Base-by-base conservation (phyloP, 2,888 invertebrate genomes). In the Peribatodes rhomboidaria region DNA sequence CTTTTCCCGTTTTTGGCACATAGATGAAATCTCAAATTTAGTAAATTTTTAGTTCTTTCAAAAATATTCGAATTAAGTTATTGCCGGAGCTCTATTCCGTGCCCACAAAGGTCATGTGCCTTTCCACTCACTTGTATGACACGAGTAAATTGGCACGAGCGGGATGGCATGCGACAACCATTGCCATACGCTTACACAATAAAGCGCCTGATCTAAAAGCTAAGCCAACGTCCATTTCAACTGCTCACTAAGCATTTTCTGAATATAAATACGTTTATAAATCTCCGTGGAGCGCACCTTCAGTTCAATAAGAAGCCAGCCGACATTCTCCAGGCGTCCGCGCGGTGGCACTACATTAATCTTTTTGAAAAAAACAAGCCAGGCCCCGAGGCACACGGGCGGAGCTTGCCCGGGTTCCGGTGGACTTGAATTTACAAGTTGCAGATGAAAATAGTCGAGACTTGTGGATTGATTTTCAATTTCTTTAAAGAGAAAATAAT, bases 281-380 rank as follows among this genome's bases (percentile, higher is more conserved):
- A 54, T 31, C 35, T 18, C 59, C 35, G 42, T n/a, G n/a, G 27
- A 44, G 46, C 41, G 14, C 22, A 44, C 49, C 56, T 44, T 50
- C 50, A 58, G 63, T 54, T 59, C 58, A 59, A 66, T 67, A 66
- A 69, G 60, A 54, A 46, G 54, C 31, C 61, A 46, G 65, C 41
- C 18, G 41, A 67, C 61, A 61, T 44, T 59, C 61, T 37, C 65
- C 53, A 68, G 66, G 54, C 60, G 65, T 56, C 61, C 31, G 60
- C 52, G 49, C 50, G 47, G 58, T 66, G 60, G 41, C 58, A 54
- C 47, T n/a, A 67, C 69, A 71, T 71, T 69, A 66, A 71, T 71
- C 71, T 69, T 65, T 55, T 59, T 55, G 53, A 69, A 69, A 69
- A 27, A 71, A 69, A 68, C 67, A 69, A 67, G 44, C 35, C 39